Conservation (phyloP, 2,888 invertebrate genomes). For the Sarcophaga caerulescens region DNA sequence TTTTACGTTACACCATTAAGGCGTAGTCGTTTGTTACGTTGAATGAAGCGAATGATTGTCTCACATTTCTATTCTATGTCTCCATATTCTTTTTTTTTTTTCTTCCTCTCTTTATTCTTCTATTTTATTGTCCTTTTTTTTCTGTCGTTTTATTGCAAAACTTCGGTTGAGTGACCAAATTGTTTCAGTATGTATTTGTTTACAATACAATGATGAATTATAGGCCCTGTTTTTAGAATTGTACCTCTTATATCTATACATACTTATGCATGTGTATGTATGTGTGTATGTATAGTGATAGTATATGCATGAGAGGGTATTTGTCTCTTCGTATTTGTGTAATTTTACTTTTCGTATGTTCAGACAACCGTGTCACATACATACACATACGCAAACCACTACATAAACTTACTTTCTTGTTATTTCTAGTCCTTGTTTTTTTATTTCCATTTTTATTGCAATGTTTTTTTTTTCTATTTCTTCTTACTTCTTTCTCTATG, state of each 20-base stretch:
- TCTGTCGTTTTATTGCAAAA: not conserved
- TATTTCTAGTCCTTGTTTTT: constrained; percentile 1
- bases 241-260: not conserved
- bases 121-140: not conserved
- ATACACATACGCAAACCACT: not conserved
- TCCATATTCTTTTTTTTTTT: not conserved
- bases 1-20: constrained; percentile 16
- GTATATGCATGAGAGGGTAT: not conserved
- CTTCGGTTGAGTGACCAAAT: constrained; percentile 19
- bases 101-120: not conserved
- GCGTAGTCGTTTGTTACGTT: constrained; percentile 43
- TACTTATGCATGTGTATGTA: not conserved
- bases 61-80: constrained; percentile 2
- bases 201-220: constrained; percentile 8
- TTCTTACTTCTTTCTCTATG: not conserved
- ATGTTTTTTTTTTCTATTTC: constrained; percentile 33
- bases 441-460: constrained; percentile 11
- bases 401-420: not conserved
- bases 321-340: constrained; percentile 7
- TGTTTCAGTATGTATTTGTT: constrained; percentile 1
- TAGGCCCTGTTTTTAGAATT: not conserved
- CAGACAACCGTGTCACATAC: constrained; percentile 8
- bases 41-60: constrained; percentile 47
- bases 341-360: constrained; percentile 30
- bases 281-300: not conserved